Evolutionary conservation across 2,113 vertebrate genomes (phyloP).

Genomic region (Mastomys natalensis): DNA sequence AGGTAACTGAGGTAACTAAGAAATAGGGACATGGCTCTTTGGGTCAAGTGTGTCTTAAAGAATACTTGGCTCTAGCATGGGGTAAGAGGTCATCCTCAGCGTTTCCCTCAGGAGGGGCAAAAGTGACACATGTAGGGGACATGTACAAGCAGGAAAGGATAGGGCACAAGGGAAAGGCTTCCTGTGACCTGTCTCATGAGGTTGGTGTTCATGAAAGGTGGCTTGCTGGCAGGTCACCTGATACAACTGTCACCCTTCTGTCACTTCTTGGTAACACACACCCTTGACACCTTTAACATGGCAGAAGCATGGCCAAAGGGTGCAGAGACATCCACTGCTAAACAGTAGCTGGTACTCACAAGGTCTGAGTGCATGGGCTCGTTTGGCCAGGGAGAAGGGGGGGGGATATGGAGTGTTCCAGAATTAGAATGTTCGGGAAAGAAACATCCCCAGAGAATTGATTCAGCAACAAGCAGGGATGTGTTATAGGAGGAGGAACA

Average conservation of each 20-base stretch:
- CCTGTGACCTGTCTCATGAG: background rate
- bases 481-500: background rate
- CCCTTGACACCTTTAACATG: background rate
- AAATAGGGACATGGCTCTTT: background rate
- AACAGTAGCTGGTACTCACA: fast-evolving
- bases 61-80: background rate
- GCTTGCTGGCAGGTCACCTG: background rate
- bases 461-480: background rate
- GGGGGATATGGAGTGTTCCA: background rate
- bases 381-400: background rate
- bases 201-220: background rate
- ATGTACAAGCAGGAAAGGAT: background rate
- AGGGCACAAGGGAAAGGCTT: background rate
- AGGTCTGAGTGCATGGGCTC: background rate
- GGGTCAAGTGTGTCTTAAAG: background rate
- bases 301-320: background rate
- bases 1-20: background rate
- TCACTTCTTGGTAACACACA: too few relatives aligned
- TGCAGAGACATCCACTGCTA: background rate
- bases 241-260: background rate
- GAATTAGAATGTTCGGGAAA: background rate
- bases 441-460: background rate
- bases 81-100: fast-evolving
- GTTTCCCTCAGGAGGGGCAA: background rate
- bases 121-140: too few relatives aligned